Conservation (phyloP, 37 sponge, comb jelly and placozoan species). For the Chondrilla cf. caribensis region DNA sequence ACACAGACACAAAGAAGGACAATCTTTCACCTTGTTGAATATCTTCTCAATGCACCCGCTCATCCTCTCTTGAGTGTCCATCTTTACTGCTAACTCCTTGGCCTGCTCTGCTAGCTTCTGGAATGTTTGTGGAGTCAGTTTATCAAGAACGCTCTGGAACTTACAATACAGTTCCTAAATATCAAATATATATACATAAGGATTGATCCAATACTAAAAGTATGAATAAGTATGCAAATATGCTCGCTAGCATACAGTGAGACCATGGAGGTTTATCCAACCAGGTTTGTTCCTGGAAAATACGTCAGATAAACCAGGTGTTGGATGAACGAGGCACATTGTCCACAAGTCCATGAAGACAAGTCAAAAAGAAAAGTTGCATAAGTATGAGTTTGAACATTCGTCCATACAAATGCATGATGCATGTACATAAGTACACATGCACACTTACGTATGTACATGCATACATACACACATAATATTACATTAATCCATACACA, state of each 20-base stretch:
- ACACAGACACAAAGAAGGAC: neutral
- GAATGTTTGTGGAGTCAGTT: conserved; percentile 85
- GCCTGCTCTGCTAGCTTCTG: conserved; percentile 65
- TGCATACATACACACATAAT: too few species aligned
- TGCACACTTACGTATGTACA: too few species aligned
- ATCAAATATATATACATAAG: neutral
- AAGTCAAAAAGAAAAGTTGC: too few species aligned
- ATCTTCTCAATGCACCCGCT: conserved; percentile 70
- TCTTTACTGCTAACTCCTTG: conserved; percentile 18
- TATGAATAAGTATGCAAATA: too few species aligned
- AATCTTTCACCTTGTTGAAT: conserved; percentile 57
- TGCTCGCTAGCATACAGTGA: too few species aligned
- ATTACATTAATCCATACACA: too few species aligned
- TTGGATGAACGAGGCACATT: too few species aligned
- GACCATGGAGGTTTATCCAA: too few species aligned
- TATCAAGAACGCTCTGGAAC: conserved; percentile 67
- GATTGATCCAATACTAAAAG: neutral
- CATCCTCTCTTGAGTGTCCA: conserved; percentile 55
- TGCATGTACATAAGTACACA: neutral
- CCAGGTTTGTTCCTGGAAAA: neutral
- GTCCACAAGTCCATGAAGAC: too few species aligned
- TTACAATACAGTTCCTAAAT: conserved; percentile 17
- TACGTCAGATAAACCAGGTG: too few species aligned
- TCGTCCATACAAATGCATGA: too few species aligned
- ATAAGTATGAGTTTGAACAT: too few species aligned